Evolutionary conservation across 2,797 vertebrate genomes (phyloP).

Genomic region (Peromyscus attwateri): DNA sequence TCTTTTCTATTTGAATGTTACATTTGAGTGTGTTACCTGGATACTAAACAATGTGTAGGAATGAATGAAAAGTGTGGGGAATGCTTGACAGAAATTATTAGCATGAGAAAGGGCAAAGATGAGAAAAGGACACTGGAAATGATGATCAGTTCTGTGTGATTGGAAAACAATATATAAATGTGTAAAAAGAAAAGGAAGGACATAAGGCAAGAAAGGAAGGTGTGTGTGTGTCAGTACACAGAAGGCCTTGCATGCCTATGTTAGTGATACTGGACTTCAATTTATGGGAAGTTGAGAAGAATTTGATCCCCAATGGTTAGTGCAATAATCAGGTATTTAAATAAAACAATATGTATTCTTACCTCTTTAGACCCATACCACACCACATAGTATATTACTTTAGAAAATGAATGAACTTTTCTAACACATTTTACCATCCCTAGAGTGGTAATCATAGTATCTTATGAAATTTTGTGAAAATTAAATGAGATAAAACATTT

Average conservation of each 20-base stretch:
- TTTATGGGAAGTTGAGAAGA: not conserved
- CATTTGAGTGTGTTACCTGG: constrained; percentile 24
- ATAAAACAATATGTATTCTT: constrained; percentile 11
- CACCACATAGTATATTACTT: constrained; percentile 7
- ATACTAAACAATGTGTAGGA: not conserved
- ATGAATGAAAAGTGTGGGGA: not conserved
- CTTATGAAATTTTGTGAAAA: constrained; percentile 4
- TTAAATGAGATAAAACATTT: constrained; percentile 4
- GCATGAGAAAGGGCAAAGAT: not conserved
- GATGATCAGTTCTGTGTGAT: not conserved
- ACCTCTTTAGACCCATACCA: not conserved
- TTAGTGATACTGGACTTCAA: not conserved
- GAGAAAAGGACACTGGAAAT: not conserved
- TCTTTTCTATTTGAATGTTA: constrained; percentile 37
- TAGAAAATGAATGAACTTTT: constrained; percentile 1
- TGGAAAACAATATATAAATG: not conserved
- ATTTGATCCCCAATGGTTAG: not conserved
- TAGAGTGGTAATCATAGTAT: not conserved
- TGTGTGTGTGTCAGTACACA: not conserved
- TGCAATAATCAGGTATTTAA: not conserved
- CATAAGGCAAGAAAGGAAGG: not conserved
- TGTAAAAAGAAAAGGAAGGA: not conserved
- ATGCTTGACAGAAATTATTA: not conserved
- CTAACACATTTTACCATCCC: not conserved
- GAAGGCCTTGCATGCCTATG: not conserved